Base-by-base conservation (phyloP, 1,140 invertebrate genomes). In the Panagrolaimus sp. region DNA sequence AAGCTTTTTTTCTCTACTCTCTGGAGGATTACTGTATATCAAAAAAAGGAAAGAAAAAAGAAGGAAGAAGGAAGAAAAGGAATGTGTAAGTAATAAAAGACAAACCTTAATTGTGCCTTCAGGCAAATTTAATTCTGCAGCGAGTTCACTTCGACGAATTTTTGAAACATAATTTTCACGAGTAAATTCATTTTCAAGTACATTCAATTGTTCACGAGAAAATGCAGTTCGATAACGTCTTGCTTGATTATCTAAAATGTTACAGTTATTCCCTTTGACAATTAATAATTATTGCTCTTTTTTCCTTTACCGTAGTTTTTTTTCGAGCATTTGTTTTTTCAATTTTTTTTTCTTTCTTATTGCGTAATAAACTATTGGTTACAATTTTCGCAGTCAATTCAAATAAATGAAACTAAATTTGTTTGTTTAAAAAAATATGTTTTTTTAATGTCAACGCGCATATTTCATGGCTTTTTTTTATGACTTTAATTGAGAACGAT, bases 161-260 rank as follows among this genome's bases (percentile, higher is more conserved):
- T 95, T 86, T 0, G 92, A 96, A 0, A 99, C 94, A 84, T 99
- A 99, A 84, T 97, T 98, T 85, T 99, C 96, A 78, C 92, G 90
- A 79, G 89, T 88, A 84, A 98, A 99, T 84, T 99, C 96, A 78
- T 94, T 93, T 84, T 99, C 96, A n/a, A 99, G 85, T 46, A 92
- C 87, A 0, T 87, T 88, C 21, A 98, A 85, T 84, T 99, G 96
- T 81, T 99, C 95, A 32, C 94, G 87, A 0, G 93, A 95, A 85
- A 98, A 99, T 0, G 96, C 96, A 0, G 96, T 99, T 28, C 96
- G 87, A 82, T 99, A 98, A 62, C 96, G 87, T 67, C 95, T 88
- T 66, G 92, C 89, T 44, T 83, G 78, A 64, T 62, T 62, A 63
- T 77, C 75, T 64, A 43, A 64, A 64, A 64, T 38, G 28, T 58